Evolutionary conservation across 1,140 invertebrate genomes (phyloP).

Genomic region (Venturia canescens): DNA sequence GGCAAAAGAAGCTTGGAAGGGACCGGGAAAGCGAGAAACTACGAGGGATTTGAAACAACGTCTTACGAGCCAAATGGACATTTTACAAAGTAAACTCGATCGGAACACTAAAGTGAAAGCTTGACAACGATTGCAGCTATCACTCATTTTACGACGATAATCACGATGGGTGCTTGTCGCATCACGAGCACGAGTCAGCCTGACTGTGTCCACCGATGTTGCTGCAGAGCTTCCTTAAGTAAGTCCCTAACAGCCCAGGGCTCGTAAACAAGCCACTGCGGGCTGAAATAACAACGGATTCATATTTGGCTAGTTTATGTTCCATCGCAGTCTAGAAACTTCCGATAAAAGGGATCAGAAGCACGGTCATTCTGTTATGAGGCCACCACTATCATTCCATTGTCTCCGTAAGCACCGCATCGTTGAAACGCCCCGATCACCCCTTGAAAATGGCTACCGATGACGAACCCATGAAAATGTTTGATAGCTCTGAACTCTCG

Average conservation of each 20-base stretch:
- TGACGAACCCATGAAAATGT: not conserved
- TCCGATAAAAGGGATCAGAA: no score
- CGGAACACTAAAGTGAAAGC: not conserved
- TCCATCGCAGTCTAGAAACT: no score
- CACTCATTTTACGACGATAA: not conserved
- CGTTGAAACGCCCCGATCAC: no score
- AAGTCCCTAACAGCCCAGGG: no score
- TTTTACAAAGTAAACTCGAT: not conserved
- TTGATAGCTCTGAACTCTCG: not conserved
- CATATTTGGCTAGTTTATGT: no score
- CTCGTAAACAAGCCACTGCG: no score
- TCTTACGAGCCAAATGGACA: not conserved
- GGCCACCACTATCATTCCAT: no score
- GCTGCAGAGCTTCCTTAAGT: not conserved
- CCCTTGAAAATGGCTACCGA: no score
- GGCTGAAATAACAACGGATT: no score
- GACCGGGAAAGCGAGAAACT: not conserved
- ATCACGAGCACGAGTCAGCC: not conserved
- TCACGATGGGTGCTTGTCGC: not conserved
- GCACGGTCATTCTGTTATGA: no score
- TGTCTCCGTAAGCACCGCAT: no score
- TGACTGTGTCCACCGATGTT: not conserved
- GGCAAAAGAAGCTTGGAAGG: not conserved
- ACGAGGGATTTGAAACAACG: constrained; percentile 13
- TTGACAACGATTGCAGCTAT: not conserved